Percentiles rank a stretch among this genome's conserved stretches.
phyloP scores from a whole-genome alignment of 2,113 vertebrate species.

The Globicephala melas region DNA sequence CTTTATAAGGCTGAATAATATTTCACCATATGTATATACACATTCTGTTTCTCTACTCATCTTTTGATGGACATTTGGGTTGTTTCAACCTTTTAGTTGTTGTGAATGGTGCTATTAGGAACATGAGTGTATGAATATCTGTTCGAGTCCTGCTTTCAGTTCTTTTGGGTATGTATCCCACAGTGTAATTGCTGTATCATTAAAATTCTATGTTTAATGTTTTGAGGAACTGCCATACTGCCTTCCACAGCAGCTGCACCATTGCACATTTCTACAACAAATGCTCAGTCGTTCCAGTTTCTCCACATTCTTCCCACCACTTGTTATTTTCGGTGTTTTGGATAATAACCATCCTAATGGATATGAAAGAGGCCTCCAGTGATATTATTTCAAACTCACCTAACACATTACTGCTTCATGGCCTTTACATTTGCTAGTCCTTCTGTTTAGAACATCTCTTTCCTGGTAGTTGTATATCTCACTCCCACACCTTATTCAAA shows the following conservation, averaged over 20 bases:
- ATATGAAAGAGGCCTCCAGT: neutral
- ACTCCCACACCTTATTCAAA: neutral
- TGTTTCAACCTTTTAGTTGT: neutral
- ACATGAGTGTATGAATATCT: too few species aligned
- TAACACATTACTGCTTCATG: neutral
- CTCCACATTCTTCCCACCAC: neutral
- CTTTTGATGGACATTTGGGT: neutral
- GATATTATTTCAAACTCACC: neutral
- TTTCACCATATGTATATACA: neutral
- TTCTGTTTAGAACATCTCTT: neutral
- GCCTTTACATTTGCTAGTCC: neutral
- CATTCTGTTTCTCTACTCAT: neutral
- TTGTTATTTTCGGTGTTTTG: neutral
- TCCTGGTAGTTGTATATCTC: neutral
- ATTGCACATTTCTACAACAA: neutral
- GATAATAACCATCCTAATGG: neutral
- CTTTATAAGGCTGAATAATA: neutral
- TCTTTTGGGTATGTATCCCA: too few species aligned
- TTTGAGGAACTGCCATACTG: neutral
- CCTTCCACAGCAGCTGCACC: neutral
- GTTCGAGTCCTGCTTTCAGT: too few species aligned
- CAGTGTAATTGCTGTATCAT: too few species aligned
- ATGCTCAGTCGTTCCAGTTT: neutral
- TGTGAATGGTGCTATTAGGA: too few species aligned
- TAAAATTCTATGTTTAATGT: neutral